Evolutionary conservation across 2,113 vertebrate genomes (phyloP).

Genomic region (Tamias sibiricus): DNA sequence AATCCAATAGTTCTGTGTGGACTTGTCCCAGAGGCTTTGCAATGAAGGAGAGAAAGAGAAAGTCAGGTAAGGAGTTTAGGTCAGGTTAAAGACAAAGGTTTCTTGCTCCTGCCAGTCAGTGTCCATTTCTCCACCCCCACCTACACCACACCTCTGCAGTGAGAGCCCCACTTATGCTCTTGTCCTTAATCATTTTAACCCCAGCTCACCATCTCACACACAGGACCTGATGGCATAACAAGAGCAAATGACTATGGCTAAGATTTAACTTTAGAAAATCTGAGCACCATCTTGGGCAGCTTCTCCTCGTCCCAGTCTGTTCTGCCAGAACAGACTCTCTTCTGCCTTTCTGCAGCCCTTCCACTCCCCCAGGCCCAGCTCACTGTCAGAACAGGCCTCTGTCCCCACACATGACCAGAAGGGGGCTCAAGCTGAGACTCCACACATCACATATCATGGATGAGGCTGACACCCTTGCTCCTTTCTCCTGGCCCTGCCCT

Average conservation of each 20-base stretch:
- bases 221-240: background rate
- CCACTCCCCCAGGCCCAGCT: background rate
- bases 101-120: background rate
- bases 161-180: too few relatives aligned
- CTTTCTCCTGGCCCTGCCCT: background rate
- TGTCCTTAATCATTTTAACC: background rate
- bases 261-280: background rate
- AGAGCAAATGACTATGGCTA: background rate
- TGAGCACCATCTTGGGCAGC: background rate
- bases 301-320: background rate
- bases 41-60: too few relatives aligned
- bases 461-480: background rate
- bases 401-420: background rate
- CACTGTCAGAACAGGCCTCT: background rate
- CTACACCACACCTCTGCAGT: background rate
- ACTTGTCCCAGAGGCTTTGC: too few relatives aligned
- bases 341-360: background rate
- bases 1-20: too few relatives aligned
- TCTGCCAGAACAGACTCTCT: background rate
- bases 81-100: too few relatives aligned
- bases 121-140: background rate
- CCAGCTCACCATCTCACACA: background rate
- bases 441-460: too few relatives aligned
- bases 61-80: too few relatives aligned
- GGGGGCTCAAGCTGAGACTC: background rate